A percentile compares a stretch with the other conserved stretches of the same genome.
phyloP scores from a whole-genome alignment of 2,113 vertebrate genomes.

The Oreochromis spilurus region DNA sequence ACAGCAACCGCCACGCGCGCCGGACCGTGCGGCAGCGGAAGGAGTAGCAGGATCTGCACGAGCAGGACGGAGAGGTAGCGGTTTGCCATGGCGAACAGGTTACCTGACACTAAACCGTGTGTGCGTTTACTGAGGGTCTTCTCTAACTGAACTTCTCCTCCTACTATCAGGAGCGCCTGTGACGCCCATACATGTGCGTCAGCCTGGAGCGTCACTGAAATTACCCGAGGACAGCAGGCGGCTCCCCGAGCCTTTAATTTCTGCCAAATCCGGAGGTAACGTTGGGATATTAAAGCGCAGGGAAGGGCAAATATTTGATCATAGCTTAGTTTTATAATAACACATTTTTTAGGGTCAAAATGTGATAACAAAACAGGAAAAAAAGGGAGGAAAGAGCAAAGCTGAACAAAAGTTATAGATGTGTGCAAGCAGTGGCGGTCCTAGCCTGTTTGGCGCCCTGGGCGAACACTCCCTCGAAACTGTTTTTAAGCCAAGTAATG shows the following conservation, averaged over 20 bases:
- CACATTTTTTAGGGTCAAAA: background rate
- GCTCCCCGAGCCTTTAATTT: background rate
- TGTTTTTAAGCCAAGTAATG: background rate
- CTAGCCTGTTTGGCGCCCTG: no score
- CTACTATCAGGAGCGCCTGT: background rate
- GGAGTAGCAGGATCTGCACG: background rate
- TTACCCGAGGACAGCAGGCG: background rate
- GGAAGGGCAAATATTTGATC: background rate
- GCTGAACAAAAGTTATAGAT: background rate
- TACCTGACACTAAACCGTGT: background rate
- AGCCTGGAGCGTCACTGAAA: background rate
- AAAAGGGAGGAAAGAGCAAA: background rate
- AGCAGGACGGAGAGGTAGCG: conserved; percentile 6
- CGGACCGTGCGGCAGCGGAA: background rate
- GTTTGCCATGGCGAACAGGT: background rate
- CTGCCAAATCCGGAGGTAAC: background rate
- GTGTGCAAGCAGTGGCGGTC: no score
- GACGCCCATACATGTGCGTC: background rate
- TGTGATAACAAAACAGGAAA: background rate
- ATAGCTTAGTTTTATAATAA: background rate
- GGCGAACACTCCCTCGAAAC: no score
- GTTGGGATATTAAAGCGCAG: background rate
- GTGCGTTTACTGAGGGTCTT: background rate
- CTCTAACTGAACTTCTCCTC: background rate
- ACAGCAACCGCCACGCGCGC: background rate